Base-by-base conservation (phyloP, 2,113 vertebrate species). In the Sylvilagus bachmani region DNA sequence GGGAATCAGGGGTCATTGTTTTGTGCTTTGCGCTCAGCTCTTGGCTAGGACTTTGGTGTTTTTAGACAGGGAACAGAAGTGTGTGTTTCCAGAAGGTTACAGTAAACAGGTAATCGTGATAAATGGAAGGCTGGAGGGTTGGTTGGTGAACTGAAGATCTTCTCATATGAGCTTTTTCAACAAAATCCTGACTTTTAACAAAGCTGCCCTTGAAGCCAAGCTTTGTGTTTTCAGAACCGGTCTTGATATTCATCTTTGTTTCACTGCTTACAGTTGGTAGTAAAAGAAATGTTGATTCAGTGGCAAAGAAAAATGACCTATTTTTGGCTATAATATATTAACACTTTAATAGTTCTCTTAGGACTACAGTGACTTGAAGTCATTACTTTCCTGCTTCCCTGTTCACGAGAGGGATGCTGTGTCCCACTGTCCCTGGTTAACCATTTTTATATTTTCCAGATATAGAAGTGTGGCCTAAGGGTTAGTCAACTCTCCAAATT, bases 241-340 rank as follows among this genome's bases (percentile, higher is more conserved):
- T 66, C 36, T 66, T 38, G 71, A 58, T 44, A 92, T 94, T 97
- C 69, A 86, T 84, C 91, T 95, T 51, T 81, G 19, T 78, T 90
- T 92, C 31, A 78, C 11, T 84, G 81, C 78, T 95, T 81, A 79
- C 31, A 93, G 29, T 27, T 53, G n/a, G 10, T 67, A 51, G 62
- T 84, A 29, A 69, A 90, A 95, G 53, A 94, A 85, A 62, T 29
- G 51, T 88, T 92, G 51, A 71, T 66, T 55, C 36, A 49, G 19
- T 69, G 80, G 93, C 61, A 73, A 81, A 87, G 90, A 94, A 86
- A 92, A 95, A 73, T 53, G 24, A 69, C 29, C 71, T 84, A 19
- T 89, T 33, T 61, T 88, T 78, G 24, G 27, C n/a, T 22, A 8
- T 88, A 80, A 22, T 31, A 67, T 22, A 83, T 78, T 84, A 61